Percentiles rank a stretch among this genome's conserved stretches.
phyloP scores from a whole-genome alignment of 2,888 invertebrate genomes.

The Notodonta ziczac region DNA sequence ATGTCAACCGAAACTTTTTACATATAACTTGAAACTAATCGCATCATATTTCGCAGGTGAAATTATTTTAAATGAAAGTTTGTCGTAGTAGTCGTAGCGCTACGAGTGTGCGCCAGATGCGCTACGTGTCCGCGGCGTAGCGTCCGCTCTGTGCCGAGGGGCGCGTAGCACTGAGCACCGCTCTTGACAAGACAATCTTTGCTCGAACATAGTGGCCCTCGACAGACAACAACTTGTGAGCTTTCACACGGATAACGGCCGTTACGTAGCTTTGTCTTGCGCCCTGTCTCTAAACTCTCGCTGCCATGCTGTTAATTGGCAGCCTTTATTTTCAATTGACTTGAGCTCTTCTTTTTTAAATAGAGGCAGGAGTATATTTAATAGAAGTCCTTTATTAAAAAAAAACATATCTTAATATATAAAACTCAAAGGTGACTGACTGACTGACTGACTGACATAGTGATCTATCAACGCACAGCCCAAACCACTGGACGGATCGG shows the following conservation, averaged over 20 bases:
- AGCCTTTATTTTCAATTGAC: conserved; percentile 19
- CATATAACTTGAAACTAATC: conserved; percentile 16
- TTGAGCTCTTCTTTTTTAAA: background rate
- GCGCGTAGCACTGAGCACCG: conserved; percentile 73
- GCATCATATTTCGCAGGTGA: conserved; percentile 27
- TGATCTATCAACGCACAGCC: too few relatives aligned
- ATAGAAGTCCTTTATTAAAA: too few relatives aligned
- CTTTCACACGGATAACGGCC: conserved; percentile 72
- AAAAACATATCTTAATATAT: too few relatives aligned
- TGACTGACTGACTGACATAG: too few relatives aligned
- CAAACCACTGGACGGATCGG: too few relatives aligned
- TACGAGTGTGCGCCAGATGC: conserved; percentile 45
- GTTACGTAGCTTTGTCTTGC: conserved; percentile 72
- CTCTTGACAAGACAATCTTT: conserved; percentile 82
- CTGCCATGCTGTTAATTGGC: conserved; percentile 55
- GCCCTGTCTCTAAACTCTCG: conserved; percentile 53
- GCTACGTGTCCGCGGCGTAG: conserved; percentile 49
- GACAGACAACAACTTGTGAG: conserved; percentile 76
- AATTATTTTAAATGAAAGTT: background rate
- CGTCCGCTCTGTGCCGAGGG: conserved; percentile 72
- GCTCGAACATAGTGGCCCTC: conserved; percentile 69
- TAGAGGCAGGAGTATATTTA: too few relatives aligned
- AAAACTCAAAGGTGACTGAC: too few relatives aligned
- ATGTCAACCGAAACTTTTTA: conserved; percentile 18
- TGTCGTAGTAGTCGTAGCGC: conserved; percentile 48